Evolutionary conservation across 1,140 invertebrate genomes (phyloP), one percentile per base, ranked within the genome.

Genomic region (Temnothorax longispinosus): DNA sequence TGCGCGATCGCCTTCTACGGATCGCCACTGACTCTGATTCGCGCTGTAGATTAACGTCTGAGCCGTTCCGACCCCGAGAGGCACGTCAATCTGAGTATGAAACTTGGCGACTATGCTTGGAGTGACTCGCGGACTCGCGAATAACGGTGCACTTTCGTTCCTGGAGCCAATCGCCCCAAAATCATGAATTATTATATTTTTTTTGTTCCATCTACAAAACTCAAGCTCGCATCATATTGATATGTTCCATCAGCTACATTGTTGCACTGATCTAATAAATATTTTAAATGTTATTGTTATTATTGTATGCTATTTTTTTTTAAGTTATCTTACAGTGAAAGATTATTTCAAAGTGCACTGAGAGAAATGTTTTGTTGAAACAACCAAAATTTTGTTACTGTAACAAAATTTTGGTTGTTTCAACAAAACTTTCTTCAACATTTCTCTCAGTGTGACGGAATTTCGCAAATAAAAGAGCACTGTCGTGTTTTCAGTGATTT

Each of bases 1-100:
- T 86, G 90, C 80, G 78, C 86, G 86, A 90, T 90, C 86, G 77
- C 89, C 86, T 90, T 88, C 89, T 85, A 90, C 87, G 89, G 87
- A 86, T 80, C 74, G n/a, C 74, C 84, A 58, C 69, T 74, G 50
- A 85, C 86, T 85, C 54, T 85, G 87, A 69, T 90, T n/a, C 50
- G 65, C 67, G 27, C 50, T 64, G 41, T 58, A 3, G 88, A 89
- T 89, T 82, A 85, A 67, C 60, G 60, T 44, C 35, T 77, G 72
- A 54, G 52, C n/a, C 35, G 35, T 47, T 27, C 47, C 64, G 50
- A 50, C 15, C 54, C 54, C 41, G 62, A 69, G n/a, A 58, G 54
- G 41, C 80, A 47, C 41, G 52, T 82, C 67, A 58, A 74, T 82
- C 56, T 38, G 54, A 72, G 65, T 50, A 65, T 15, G 78, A 60